A percentile compares a stretch with the other conserved stretches of the same genome.
These are phyloP conservation scores for Lutra lutra DNA, from an alignment of 2,797 vertebrate genomes.

Conservation along the genomic window DNA sequence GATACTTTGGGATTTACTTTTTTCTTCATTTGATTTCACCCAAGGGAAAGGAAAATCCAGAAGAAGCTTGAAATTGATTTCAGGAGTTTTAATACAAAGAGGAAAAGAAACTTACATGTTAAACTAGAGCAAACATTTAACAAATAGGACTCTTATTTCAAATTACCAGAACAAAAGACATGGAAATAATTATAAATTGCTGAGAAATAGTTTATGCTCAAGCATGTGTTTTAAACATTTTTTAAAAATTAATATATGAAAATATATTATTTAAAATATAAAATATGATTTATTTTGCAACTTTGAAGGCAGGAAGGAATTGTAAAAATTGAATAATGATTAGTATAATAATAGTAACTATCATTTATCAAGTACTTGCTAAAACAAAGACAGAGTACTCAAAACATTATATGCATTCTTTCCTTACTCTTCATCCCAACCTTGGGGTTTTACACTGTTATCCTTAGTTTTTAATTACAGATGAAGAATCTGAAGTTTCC, in stretches of 20 bases:
- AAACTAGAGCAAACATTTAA: neutral
- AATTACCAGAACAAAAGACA: neutral
- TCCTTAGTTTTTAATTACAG: neutral
- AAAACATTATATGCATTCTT: neutral
- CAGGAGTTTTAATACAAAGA: neutral
- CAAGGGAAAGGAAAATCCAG: neutral
- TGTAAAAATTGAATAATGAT: neutral
- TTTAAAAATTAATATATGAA: neutral
- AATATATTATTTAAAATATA: neutral
- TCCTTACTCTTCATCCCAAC: neutral
- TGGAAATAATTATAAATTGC: neutral
- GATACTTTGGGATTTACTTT: neutral
- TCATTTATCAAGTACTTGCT: neutral
- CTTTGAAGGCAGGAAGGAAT: neutral
- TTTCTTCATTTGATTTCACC: neutral
- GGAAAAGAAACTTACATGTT: neutral
- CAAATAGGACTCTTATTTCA: neutral
- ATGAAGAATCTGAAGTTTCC: neutral
- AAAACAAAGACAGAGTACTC: neutral
- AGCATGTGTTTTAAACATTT: neutral
- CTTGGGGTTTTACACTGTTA: neutral
- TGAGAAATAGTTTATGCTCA: neutral
- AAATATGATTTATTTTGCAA: constrained; percentile 18
- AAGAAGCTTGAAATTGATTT: neutral
- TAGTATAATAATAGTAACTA: neutral